Base-by-base conservation (phyloP, 2,797 vertebrate genomes). In the Sphaeramia orbicularis region DNA sequence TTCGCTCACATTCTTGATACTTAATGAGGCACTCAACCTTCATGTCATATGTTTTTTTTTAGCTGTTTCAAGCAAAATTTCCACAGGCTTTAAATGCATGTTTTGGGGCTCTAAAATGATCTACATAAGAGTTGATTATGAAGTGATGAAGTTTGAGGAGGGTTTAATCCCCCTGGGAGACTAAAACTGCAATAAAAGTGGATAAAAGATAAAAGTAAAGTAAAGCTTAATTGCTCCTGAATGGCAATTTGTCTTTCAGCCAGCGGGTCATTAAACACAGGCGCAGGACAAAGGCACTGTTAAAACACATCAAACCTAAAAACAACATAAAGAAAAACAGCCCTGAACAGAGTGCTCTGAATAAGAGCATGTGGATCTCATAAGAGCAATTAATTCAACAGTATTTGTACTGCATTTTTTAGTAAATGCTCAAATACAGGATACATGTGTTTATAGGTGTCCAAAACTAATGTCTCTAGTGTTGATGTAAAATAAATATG, bases 201-300 rank as follows among this genome's bases (percentile, higher is more conserved):
- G 5, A 27, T 27, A 27, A 27, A 27, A 27, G 24, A 27, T 6
- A 27, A 36, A 37, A 40, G 5, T 1, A 38, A 4, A 19, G 11
- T 35, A 15, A 62, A 24, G 7, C 8, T 15, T 60, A 21, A 65
- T 55, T 37, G 10, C 18, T 54, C 27, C 21, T 52, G 32, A 10
- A 49, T 42, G 36, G 16, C 32, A 21, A 11, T 44, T 42, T 65
- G 57, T 18, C 55, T 55, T 63, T 45, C 49, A 52, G 2, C 42
- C 51, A 60, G 21, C 10, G 4, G 14, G n/a, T 21, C 7, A 51
- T 72, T 36, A 61, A 73, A 64, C 57, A 24, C 42, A 65, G 3
- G 19, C 24, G 15, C 32, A 40, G 40, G 6, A 52, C 5, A 36
- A 40, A 12, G 16, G 4, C n/a, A 30, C 36, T 21, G n/a, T 10